Evolutionary conservation across 2,797 vertebrate species (phyloP).

Genomic region (Streptopelia turtur): DNA sequence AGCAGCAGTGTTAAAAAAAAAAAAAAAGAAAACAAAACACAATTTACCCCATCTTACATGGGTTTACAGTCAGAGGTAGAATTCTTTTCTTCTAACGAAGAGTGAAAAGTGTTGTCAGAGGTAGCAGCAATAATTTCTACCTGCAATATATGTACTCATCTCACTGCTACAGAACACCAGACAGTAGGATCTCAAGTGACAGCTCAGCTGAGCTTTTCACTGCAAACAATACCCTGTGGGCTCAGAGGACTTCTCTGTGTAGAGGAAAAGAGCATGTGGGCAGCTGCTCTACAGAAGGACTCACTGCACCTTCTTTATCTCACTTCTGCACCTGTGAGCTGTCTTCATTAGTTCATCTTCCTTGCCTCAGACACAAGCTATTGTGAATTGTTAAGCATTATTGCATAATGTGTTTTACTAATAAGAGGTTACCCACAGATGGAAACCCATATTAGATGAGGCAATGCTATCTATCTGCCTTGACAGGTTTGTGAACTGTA

Average conservation of each 20-base stretch:
- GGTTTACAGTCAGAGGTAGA: not conserved
- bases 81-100: not conserved
- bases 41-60: not conserved
- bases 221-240: not conserved
- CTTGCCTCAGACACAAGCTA: not conserved
- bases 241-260: not conserved
- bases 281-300: not conserved
- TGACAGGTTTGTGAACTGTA: slow-evolving; percentile 8
- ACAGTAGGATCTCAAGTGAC: fast-evolving
- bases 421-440: not conserved
- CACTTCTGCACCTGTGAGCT: slow-evolving; percentile 20
- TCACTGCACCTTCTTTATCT: not conserved
- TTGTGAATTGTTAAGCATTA: slow-evolving; percentile 9
- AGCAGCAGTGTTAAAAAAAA: not conserved
- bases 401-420: slow-evolving; percentile 3
- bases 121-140: not conserved
- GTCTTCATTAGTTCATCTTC: not conserved
- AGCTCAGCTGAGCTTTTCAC: not conserved
- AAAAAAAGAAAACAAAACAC: too few relatives aligned
- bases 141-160: not conserved
- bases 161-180: not conserved
- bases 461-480: not conserved
- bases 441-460: not conserved
- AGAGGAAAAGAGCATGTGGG: not conserved
- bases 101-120: not conserved